These are phyloP conservation scores for Leguminivora glycinivorella DNA, from an alignment of 1,140 invertebrate species.

Conservation along the genomic window DNA sequence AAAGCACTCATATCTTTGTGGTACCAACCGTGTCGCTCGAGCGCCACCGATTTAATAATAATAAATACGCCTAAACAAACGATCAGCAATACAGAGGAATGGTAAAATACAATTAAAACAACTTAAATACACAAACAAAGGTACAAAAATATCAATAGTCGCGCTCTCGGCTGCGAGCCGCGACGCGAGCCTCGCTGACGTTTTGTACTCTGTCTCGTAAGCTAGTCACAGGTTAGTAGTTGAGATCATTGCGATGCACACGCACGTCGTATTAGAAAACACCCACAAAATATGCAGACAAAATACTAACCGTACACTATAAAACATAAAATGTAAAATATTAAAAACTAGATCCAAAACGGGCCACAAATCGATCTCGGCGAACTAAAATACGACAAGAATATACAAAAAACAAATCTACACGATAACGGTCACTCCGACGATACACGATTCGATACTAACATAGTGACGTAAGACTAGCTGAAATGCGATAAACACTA, in stretches of 20 bases:
- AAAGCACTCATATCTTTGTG: slow-evolving; percentile 72
- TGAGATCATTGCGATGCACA: slow-evolving; percentile 74
- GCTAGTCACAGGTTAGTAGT: slow-evolving; percentile 70
- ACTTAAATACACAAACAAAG: slow-evolving; percentile 69
- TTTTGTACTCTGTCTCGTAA: slow-evolving; percentile 76
- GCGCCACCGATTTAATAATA: slow-evolving; percentile 43
- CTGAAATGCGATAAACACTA: slow-evolving; percentile 77
- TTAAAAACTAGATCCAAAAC: slow-evolving; percentile 57
- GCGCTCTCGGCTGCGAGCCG: slow-evolving; percentile 43
- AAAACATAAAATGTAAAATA: slow-evolving; percentile 53
- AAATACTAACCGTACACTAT: slow-evolving; percentile 63
- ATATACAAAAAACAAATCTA: slow-evolving; percentile 73
- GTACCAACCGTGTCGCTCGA: slow-evolving; percentile 46
- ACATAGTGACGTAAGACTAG: slow-evolving; percentile 76
- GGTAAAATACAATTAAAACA: slow-evolving; percentile 63
- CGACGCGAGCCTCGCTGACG: slow-evolving; percentile 46
- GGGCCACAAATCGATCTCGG: slow-evolving; percentile 48
- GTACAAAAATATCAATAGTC: slow-evolving; percentile 73
- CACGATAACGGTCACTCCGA: slow-evolving; percentile 63
- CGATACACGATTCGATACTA: slow-evolving; percentile 65
- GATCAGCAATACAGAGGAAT: slow-evolving; percentile 65
- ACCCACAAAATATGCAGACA: slow-evolving; percentile 75
- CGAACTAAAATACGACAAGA: slow-evolving; percentile 64
- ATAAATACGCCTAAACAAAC: slow-evolving; percentile 62
- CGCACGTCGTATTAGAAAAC: slow-evolving; percentile 70